A percentile compares a stretch with the other conserved stretches of the same genome.
These are phyloP conservation scores for Psittacula echo DNA, from an alignment of 2,797 vertebrate species.

Conservation along the genomic window DNA sequence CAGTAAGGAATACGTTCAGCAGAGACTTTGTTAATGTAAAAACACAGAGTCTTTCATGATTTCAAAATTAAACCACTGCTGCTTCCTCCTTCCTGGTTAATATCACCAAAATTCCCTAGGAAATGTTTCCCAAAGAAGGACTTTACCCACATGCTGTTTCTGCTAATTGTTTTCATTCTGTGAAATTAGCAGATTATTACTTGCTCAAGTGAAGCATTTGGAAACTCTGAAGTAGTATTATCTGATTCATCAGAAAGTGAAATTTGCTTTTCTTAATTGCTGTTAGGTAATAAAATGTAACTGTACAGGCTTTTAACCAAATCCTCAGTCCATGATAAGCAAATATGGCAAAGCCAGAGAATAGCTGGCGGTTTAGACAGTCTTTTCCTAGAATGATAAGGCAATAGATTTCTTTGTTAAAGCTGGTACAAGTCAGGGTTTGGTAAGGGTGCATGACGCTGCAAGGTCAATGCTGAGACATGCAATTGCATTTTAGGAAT, in stretches of 20 bases:
- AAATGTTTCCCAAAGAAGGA: background rate
- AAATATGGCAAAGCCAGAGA: background rate
- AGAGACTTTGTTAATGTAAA: background rate
- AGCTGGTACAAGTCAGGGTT: background rate
- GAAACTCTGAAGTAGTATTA: background rate
- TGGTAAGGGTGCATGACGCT: background rate
- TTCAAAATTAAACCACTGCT: background rate
- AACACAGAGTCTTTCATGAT: background rate
- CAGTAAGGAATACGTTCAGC: background rate
- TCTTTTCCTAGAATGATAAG: slow-evolving; percentile 26
- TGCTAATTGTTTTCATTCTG: background rate
- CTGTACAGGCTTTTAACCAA: background rate
- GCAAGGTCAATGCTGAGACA: background rate
- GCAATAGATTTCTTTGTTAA: slow-evolving; percentile 19
- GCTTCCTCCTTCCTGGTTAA: background rate
- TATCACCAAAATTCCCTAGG: background rate
- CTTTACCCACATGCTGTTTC: background rate
- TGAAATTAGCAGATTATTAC: background rate
- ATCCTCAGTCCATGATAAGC: background rate
- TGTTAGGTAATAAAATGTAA: background rate
- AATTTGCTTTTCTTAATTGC: background rate
- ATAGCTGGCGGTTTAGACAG: background rate
- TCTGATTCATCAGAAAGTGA: background rate
- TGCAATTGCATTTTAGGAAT: background rate
- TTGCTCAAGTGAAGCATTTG: background rate